These are phyloP conservation scores for Papilio polyxenes DNA, from an alignment of 1,140 invertebrate species.

Conservation along the genomic window DNA sequence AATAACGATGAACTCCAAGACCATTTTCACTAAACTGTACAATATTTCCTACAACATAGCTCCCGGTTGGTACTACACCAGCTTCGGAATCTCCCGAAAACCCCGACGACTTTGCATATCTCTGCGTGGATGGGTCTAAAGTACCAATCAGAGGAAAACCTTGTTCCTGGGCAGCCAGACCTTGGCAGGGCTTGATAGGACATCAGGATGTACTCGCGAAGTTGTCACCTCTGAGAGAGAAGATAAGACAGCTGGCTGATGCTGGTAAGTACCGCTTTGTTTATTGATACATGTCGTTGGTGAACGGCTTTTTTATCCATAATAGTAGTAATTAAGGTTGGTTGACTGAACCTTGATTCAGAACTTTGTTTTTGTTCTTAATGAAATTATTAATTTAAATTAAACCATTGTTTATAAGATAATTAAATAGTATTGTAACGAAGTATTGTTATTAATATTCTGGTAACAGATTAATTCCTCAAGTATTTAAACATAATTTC, in stretches of 20 bases:
- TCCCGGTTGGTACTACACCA: slow-evolving; percentile 81
- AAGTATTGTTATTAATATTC: neutral
- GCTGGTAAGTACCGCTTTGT: slow-evolving; percentile 56
- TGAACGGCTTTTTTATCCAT: neutral
- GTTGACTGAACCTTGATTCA: too few relatives aligned
- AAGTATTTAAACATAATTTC: slow-evolving; percentile 13
- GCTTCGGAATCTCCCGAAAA: slow-evolving; percentile 79
- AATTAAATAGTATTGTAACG: neutral
- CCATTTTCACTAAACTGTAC: neutral
- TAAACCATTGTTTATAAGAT: neutral
- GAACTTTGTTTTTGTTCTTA: too few relatives aligned
- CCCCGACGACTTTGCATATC: slow-evolving; percentile 84
- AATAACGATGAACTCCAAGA: too few relatives aligned
- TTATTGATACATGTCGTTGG: neutral
- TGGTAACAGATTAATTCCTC: neutral
- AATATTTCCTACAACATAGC: slow-evolving; percentile 51
- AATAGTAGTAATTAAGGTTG: too few relatives aligned
- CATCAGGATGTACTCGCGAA: slow-evolving; percentile 82
- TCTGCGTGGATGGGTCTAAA: slow-evolving; percentile 91
- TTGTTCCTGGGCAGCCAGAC: slow-evolving; percentile 89
- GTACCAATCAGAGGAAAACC: slow-evolving; percentile 84
- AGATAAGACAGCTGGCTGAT: slow-evolving; percentile 70
- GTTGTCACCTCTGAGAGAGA: slow-evolving; percentile 70
- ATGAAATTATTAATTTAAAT: neutral
- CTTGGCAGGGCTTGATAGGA: slow-evolving; percentile 88